phyloP scores from a whole-genome alignment of 2,888 invertebrate genomes.

The Fragum whitleyi region DNA sequence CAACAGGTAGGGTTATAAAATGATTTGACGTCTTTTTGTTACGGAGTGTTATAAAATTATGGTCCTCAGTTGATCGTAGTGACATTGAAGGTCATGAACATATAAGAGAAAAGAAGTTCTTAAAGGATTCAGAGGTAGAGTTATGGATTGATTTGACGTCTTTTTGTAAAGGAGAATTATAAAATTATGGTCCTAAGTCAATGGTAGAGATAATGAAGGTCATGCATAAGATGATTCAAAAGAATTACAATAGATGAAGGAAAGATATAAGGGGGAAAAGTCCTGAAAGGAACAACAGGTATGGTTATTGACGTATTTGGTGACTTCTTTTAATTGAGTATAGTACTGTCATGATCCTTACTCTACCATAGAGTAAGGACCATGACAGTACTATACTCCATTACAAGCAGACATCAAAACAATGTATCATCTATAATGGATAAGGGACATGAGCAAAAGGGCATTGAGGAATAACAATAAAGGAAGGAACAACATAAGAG shows the following conservation, averaged over 20 bases:
- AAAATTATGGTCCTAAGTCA: no score
- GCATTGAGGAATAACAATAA: no score
- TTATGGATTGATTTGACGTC: background rate
- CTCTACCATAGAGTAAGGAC: no score
- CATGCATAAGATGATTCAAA: slow-evolving; percentile 26
- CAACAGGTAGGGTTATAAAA: slow-evolving; percentile 81
- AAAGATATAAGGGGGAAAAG: slow-evolving; percentile 92
- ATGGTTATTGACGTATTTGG: no score
- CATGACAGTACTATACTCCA: no score
- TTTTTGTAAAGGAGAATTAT: no score
- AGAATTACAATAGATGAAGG: slow-evolving; percentile 86
- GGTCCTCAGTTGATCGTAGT: slow-evolving; percentile 75
- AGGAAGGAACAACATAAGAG: background rate
- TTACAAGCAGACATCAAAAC: no score
- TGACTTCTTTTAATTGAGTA: no score
- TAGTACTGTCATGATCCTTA: no score
- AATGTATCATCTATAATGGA: no score
- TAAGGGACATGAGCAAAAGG: background rate
- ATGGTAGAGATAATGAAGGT: slow-evolving; percentile 85
- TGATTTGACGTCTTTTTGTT: background rate
- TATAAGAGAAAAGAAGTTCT: slow-evolving; percentile 92
- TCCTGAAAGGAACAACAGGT: slow-evolving; percentile 88
- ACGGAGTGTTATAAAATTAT: no score
- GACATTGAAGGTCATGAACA: slow-evolving; percentile 86
- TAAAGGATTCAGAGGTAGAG: slow-evolving; percentile 87